These are phyloP conservation scores for Hypercompe scribonia DNA, from an alignment of 2,888 invertebrate genomes.

Conservation along the genomic window DNA sequence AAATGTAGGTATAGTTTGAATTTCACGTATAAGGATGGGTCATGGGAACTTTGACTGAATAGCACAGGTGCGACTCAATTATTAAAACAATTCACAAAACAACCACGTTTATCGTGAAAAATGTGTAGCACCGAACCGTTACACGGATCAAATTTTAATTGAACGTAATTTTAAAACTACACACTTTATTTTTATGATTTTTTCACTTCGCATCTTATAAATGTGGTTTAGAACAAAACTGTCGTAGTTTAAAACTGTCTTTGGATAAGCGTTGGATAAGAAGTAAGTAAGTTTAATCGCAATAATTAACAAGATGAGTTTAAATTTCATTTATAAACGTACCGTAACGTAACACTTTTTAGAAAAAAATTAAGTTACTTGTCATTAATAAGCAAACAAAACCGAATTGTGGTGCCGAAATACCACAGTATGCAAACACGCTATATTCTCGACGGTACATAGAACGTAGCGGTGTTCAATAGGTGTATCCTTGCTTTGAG, in stretches of 20 bases:
- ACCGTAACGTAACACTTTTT: neutral
- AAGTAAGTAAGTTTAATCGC: too few relatives aligned
- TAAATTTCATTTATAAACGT: neutral
- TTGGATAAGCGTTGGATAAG: too few relatives aligned
- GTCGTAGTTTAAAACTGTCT: too few relatives aligned
- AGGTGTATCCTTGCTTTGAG: slow-evolving; percentile 67
- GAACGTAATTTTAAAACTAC: neutral
- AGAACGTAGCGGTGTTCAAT: slow-evolving; percentile 45
- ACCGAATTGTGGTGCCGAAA: slow-evolving; percentile 5
- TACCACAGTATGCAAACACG: slow-evolving; percentile 46
- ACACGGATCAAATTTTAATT: neutral
- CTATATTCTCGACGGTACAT: slow-evolving; percentile 44
- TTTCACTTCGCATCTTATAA: neutral
- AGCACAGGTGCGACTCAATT: neutral
- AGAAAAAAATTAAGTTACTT: neutral
- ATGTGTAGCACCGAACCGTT: neutral
- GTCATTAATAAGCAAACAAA: neutral
- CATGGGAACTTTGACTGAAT: neutral
- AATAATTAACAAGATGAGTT: neutral
- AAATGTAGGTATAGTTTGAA: neutral
- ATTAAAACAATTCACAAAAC: neutral
- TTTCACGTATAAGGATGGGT: neutral
- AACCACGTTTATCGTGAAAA: neutral
- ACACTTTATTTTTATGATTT: neutral
- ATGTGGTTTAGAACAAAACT: neutral